A percentile compares a stretch with the other conserved stretches of the same genome.
Conservation (phyloP, 2,797 vertebrate species). For the Luscinia luscinia region DNA sequence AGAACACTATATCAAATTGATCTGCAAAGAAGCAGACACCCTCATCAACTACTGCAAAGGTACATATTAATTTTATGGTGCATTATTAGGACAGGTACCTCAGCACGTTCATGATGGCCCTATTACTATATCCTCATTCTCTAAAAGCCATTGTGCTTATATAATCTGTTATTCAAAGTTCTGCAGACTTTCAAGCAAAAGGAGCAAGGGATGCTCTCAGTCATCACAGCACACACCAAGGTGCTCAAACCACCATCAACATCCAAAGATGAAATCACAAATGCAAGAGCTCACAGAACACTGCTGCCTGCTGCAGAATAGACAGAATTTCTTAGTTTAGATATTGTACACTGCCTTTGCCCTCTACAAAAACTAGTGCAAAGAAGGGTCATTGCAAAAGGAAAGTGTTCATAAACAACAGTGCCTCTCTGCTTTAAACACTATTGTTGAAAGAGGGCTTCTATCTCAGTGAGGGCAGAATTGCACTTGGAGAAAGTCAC, state of each 20-base stretch:
- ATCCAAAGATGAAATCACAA: neutral
- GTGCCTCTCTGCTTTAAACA: neutral
- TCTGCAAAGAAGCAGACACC: neutral
- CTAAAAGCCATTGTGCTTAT: constrained; percentile 9
- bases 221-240: neutral
- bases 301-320: neutral
- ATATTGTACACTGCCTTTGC: neutral
- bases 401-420: neutral
- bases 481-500: neutral
- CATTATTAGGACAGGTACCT: constrained; percentile 2
- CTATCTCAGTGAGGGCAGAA: neutral
- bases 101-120: neutral
- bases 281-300: neutral
- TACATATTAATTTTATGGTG: constrained; percentile 22
- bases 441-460: neutral
- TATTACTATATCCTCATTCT: neutral
- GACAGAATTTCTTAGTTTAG: neutral
- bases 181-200: neutral
- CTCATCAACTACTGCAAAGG: neutral
- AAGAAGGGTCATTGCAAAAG: neutral
- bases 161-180: neutral
- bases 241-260: neutral
- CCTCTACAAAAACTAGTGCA: neutral
- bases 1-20: neutral
- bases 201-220: neutral